Conservation (phyloP, 2,113 vertebrate species). For the Caretta caretta region DNA sequence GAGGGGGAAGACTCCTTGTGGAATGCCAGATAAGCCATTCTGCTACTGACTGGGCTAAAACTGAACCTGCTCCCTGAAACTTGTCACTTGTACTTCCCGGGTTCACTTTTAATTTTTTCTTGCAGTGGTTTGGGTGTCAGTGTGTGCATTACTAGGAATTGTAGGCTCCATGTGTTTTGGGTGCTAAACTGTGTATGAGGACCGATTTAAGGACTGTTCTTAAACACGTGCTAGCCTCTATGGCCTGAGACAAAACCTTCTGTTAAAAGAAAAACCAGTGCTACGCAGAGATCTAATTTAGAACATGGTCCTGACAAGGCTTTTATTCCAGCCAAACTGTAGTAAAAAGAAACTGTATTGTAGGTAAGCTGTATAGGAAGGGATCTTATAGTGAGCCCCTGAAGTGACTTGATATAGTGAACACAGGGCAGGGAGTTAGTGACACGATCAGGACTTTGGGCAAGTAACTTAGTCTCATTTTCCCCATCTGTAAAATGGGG, state of each 20-base stretch:
- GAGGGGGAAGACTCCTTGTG: background rate
- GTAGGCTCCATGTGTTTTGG: background rate
- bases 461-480: background rate
- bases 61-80: background rate
- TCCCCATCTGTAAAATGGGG: background rate
- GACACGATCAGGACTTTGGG: background rate
- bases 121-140: background rate
- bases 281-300: background rate
- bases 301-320: background rate
- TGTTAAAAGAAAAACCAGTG: background rate
- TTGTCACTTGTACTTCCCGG: background rate
- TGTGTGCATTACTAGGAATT: conserved; percentile 1
- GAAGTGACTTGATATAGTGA: background rate
- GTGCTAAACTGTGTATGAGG: background rate
- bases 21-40: background rate
- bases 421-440: background rate
- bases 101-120: background rate
- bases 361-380: background rate
- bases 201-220: background rate
- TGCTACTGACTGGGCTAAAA: conserved; percentile 45
- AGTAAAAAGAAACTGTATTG: background rate
- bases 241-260: background rate
- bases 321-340: background rate
- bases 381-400: background rate
- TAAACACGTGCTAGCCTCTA: background rate